Evolutionary conservation across 2,888 invertebrate genomes (phyloP), one percentile per base, ranked within the genome.

Genomic region (Dicranocentrus wangi): DNA sequence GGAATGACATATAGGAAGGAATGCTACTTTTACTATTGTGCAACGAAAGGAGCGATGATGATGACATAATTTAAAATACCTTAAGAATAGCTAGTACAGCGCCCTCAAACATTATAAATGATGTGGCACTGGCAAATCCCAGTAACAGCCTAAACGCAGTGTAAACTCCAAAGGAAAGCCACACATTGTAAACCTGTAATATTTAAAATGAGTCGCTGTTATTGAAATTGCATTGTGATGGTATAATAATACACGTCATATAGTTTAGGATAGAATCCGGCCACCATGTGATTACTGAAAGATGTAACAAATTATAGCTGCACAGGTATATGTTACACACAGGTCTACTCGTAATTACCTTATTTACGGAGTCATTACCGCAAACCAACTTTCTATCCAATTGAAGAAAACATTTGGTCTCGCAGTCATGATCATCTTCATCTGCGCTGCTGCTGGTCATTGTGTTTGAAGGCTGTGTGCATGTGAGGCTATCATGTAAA

Each of bases 91-190:
- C 93, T 79, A 94, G 93, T 1, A 93, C 93, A 0, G 94, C 94
- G 0, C 94, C 89, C 88, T 94, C 94, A 87, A 94, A 94, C 93
- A 94, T 93, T 27, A 93, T 93, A 88, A 93, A 93, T 0, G 93
- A 92, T 1, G 94, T 94, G 8, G 87, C 87, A 51, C 87, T 85
- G 19, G 85, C 79, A 58, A 87, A 73, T 0, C 94, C 93, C 7
- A 87, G 82, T 15, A 87, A 69, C 7, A 87, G 81, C 23, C 87
- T 76, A 23, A 87, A 80, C 21, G 87, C 66, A 5, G 87, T 87
- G 88, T 94, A 94, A 0, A 92, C 87, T 93, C 94, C 94, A 88
- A 94, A 94, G 0, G 94, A 94, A 73, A 93, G 88, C 1, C 89
- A 88, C 17, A 92, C 91, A 87, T 94, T 92, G 81, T 78, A 71